These are phyloP conservation scores for Archaeoteleia sp. DNA, from an alignment of 2,888 invertebrate genomes.

Conservation along the genomic window DNA sequence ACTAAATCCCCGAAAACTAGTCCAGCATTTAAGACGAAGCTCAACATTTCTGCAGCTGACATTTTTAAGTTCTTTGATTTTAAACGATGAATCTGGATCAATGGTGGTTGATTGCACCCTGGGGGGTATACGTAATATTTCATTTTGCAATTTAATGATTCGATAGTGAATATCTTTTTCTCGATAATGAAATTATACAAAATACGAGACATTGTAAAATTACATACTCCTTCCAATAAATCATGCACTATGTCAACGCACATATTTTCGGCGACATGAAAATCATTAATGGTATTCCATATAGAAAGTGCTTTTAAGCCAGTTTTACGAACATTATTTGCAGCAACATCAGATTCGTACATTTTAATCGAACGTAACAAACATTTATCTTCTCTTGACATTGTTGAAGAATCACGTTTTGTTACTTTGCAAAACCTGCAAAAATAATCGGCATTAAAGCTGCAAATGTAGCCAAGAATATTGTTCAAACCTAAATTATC, in stretches of 20 bases:
- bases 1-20: constrained; percentile 31
- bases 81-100: constrained; percentile 35
- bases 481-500: constrained; percentile 20
- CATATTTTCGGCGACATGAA: constrained; percentile 26
- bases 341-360: constrained; percentile 3
- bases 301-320: constrained; percentile 21
- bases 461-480: constrained; percentile 10
- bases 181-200: constrained; percentile 1
- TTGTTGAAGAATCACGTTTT: neutral
- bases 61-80: constrained; percentile 44
- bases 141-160: constrained; percentile 32
- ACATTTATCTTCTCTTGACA: neutral
- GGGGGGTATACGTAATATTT: constrained; percentile 20
- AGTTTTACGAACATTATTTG: neutral
- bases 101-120: constrained; percentile 43
- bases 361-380: constrained; percentile 4
- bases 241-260: constrained; percentile 29
- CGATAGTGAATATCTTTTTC: constrained; percentile 10
- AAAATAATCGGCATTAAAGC: constrained; percentile 12
- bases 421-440: constrained; percentile 29
- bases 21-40: constrained; percentile 19
- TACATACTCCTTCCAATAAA: constrained; percentile 25
- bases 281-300: constrained; percentile 20
- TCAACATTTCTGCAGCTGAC: constrained; percentile 39
- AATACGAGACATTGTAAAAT: constrained; percentile 16